Base-by-base conservation (phyloP, 2,113 vertebrate genomes). In the Pygoscelis adeliae region DNA sequence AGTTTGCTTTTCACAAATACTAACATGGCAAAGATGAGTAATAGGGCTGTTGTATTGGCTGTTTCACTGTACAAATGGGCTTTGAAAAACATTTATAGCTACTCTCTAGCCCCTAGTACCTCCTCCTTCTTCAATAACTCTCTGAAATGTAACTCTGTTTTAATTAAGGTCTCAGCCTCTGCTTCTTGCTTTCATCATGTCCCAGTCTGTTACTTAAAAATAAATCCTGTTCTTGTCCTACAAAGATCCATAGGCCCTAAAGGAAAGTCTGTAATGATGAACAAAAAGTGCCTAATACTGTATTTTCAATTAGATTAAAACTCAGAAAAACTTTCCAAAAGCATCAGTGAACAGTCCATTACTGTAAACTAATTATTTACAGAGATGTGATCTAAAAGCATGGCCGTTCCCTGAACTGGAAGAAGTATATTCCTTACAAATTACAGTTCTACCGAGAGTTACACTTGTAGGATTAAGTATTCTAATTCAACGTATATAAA, bases 81-180 rank as follows among this genome's bases (percentile, higher is more conserved):
- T 95, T 83, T 89, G 91, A 93, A 96, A 84, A 94, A 72, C 83
- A 69, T 93, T 95, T 87, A 87, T 40, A 96, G 73, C 77, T 18
- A 7, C 44, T 76, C 65, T 78, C 65, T 92, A 94, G 89, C 94
- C 92, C 62, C 91, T 17, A 92, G 97, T 89, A 94, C 94, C 91
- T 92, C 95, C 97, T 93, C 18, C 88, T 90, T 89, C 89, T 93
- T 94, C 94, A 93, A 72, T 91, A 95, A 79, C 81, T 84, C 88
- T 93, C 83, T 97, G 92, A 93, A 95, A 97, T 79, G 17, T 18
- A 94, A 72, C 80, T 96, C 67, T 61, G 76, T 95, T 95, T 97
- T 97, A 97, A 97, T 97, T 95, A 97, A 96, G 92, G 89, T 94
- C 95, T 89, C 89, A 94, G 94, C 83, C 91, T 76, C 83, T 79